Evolutionary conservation across 2,888 invertebrate species (phyloP).

Genomic region (Drosophila limbata): DNA sequence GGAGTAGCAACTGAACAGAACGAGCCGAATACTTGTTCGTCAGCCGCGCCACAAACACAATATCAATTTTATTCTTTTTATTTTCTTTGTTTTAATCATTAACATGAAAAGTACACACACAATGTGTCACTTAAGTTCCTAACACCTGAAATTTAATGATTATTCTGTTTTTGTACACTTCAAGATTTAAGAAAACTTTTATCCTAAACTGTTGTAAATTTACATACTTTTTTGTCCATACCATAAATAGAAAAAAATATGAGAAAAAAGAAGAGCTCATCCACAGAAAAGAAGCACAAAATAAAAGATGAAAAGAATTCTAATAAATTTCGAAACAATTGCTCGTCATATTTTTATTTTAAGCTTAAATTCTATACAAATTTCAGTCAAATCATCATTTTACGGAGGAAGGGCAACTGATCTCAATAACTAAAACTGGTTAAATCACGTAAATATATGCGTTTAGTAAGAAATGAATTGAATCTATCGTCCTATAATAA

Average conservation of each 20-base stretch:
- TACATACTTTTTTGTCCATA: conserved; percentile 41
- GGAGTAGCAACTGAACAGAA: conserved; percentile 63
- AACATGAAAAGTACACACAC: conserved; percentile 29
- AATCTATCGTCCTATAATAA: not conserved
- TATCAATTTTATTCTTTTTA: conserved; percentile 36
- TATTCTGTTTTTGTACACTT: conserved; percentile 59
- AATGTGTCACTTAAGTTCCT: conserved; percentile 51
- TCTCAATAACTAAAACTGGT: conserved; percentile 10
- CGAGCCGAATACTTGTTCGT: conserved; percentile 47
- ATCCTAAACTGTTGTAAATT: conserved; percentile 55
- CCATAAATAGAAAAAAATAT: conserved; percentile 38
- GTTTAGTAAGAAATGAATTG: not conserved
- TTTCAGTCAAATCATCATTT: conserved; percentile 65
- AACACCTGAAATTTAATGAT: conserved; percentile 47
- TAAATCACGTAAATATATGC: not conserved
- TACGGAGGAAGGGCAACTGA: conserved; percentile 49
- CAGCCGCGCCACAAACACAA: conserved; percentile 33
- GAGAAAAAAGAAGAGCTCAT: conserved; percentile 51
- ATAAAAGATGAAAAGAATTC: conserved; percentile 43
- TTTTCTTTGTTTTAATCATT: conserved; percentile 43
- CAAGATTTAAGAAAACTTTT: conserved; percentile 55
- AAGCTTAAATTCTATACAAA: conserved; percentile 62
- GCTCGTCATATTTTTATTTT: conserved; percentile 71
- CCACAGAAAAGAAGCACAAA: conserved; percentile 60
- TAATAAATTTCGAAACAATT: conserved; percentile 72